These are phyloP conservation scores for Colostygia pectinataria DNA, from an alignment of 2,888 invertebrate species.

Conservation along the genomic window DNA sequence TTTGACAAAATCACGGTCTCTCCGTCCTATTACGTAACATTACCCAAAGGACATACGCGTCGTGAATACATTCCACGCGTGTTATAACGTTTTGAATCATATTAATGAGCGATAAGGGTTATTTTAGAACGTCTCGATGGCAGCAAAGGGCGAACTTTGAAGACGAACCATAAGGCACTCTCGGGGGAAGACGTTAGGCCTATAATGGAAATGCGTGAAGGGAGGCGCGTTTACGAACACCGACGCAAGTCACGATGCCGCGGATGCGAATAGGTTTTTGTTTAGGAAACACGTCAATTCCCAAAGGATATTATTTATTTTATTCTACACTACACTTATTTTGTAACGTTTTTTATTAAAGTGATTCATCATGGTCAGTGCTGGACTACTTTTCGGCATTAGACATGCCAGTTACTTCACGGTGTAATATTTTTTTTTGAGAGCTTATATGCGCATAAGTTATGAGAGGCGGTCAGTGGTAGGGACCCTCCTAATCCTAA, in stretches of 20 bases:
- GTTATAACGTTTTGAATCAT: slow-evolving; percentile 61
- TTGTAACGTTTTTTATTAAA: too few species aligned
- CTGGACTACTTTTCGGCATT: too few species aligned
- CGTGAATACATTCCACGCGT: slow-evolving; percentile 60
- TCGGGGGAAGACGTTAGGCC: slow-evolving; percentile 59
- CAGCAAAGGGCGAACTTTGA: slow-evolving; percentile 54
- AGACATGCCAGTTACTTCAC: too few species aligned
- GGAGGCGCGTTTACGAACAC: slow-evolving; percentile 29
- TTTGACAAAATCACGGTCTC: slow-evolving; percentile 79
- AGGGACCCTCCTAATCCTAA: too few species aligned
- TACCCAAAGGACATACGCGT: slow-evolving; percentile 78
- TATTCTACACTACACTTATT: too few species aligned
- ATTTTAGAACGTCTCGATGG: slow-evolving; percentile 52
- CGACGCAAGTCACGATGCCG: slow-evolving; percentile 32
- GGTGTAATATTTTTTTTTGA: too few species aligned
- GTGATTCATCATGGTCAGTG: too few species aligned
- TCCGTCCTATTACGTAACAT: slow-evolving; percentile 79
- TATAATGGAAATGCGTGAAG: slow-evolving; percentile 55
- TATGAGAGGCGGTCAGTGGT: too few species aligned
- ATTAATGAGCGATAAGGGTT: slow-evolving; percentile 64
- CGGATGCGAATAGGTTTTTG: slow-evolving; percentile 12
- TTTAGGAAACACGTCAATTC: slow-evolving; percentile 24
- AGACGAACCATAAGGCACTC: slow-evolving; percentile 59
- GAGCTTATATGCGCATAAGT: too few species aligned
- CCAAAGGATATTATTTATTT: slow-evolving; percentile 26